Base-by-base conservation (phyloP, 2,113 vertebrate species). In the Petaurus breviceps region DNA sequence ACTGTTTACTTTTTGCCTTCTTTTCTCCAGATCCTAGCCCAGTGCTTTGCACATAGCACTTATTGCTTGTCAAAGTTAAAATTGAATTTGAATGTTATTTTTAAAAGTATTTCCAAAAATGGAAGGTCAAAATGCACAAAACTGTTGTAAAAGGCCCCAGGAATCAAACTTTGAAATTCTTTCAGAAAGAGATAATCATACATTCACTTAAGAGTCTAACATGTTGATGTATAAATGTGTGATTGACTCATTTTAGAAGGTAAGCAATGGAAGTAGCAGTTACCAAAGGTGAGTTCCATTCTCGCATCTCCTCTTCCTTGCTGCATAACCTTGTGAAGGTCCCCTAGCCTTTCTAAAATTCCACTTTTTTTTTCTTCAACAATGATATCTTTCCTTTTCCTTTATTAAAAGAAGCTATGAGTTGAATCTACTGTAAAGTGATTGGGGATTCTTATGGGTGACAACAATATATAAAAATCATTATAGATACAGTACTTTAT, bases 391-490 rank as follows among this genome's bases (percentile, higher is more conserved):
- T 92, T 96, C 91, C 51, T 96, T 68, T 90, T 50, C 89, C 37
- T 25, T 95, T 94, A 16, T n/a, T 57, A 91, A 51, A 95, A 89
- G 84, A 93, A 47, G 28, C 51, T 25, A 92, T 91, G 16, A 93
- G 53, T 57, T 95, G 92, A 61, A 47, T 4, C 47, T 53, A 84
- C 23, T 94, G 23, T 26, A 95, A 92, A 77, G 84, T 92, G 0
- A 23, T 84, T 51, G n/a, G 92, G 54, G 12, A 3, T 77, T 11
- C 49, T 91, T 23, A 68, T 51, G 92, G 7, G 94, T 57, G 11
- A 92, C 0, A 55, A 93, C 49, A 9, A 1, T 94, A 31, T 90
- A 46, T 54, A 54, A 94, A 91, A 49, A n/a, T 61, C 23, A 57
- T 23, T 93, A 19, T 46, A 50, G 3, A 90, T 37, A 51, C 16